Percentiles rank a stretch among this genome's conserved stretches.
phyloP scores from a whole-genome alignment of 2,888 invertebrate genomes.

The Cosmorhoe ocellata region DNA sequence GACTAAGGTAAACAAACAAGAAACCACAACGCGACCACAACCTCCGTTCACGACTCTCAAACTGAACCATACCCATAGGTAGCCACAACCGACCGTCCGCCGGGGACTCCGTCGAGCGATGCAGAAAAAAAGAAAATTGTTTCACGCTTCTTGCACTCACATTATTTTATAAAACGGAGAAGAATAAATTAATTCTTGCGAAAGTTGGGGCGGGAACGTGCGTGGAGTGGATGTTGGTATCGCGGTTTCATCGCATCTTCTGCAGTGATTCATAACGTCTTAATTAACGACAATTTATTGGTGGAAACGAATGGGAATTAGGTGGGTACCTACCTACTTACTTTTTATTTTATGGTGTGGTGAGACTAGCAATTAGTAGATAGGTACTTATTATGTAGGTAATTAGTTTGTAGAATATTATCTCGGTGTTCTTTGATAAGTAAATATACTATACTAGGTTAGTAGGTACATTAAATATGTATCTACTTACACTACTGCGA shows the following conservation, averaged over 20 bases:
- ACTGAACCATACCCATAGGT: slow-evolving; percentile 46
- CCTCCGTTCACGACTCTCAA: slow-evolving; percentile 59
- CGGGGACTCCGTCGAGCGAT: slow-evolving; percentile 49
- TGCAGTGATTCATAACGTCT: slow-evolving; percentile 52
- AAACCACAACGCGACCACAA: slow-evolving; percentile 52
- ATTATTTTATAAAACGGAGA: slow-evolving; percentile 73
- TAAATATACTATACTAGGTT: no score
- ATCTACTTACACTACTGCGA: not conserved
- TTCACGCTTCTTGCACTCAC: slow-evolving; percentile 78
- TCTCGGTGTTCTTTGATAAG: no score
- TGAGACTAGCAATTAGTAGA: no score
- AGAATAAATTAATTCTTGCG: slow-evolving; percentile 75
- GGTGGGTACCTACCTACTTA: no score
- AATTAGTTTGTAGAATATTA: no score
- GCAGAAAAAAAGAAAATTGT: slow-evolving; percentile 77
- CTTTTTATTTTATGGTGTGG: no score
- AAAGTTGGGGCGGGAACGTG: slow-evolving; percentile 67
- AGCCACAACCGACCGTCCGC: slow-evolving; percentile 36
- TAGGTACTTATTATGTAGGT: no score
- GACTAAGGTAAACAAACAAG: slow-evolving; percentile 30
- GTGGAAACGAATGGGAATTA: slow-evolving; percentile 39
- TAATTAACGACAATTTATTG: slow-evolving; percentile 44
- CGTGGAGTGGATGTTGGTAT: slow-evolving; percentile 58
- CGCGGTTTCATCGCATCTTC: slow-evolving; percentile 71
- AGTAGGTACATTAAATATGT: slow-evolving; percentile 24